Base-by-base conservation (phyloP, 1,140 invertebrate genomes). In the Varroa destructor region DNA sequence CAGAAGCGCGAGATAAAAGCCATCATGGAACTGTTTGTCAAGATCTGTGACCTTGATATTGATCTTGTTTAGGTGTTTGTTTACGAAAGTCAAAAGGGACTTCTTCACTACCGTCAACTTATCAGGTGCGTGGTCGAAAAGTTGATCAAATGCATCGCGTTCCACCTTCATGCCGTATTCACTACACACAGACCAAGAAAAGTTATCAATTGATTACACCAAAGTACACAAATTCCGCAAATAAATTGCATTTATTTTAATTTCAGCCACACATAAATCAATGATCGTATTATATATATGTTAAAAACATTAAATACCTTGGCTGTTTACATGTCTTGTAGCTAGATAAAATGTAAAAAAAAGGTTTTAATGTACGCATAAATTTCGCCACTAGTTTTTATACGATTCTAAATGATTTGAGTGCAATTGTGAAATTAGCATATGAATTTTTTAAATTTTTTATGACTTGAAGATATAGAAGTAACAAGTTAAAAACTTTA, bases 51-150 rank as follows among this genome's bases (percentile, higher is more conserved):
- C 92, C 82, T 99, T 94, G 73, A 99, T 83, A 78, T 98, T 97
- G 67, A 99, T 86, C 81, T 95, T 97, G 78, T 89, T 91, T 76
- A 99, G 81, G 79, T 99, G 93, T 80, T 97, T 97, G 80, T 99
- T 99, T 0, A 97, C 95, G 83, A 99, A 99, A 10, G 93, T 93
- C 0, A 98, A 86, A 71, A 99, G 80, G 1, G 91, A 93, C 86
- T 90, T 79, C 81, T 98, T 98, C 0, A 99, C 94, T 74, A 98
- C 89, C 78, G 92, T 89, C 67, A 99, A 80, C 81, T 99, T 98
- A 75, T 99, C 95, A 0, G 94, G 94, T 25, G 93, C 92, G 82
- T 96, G 91, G 81, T 98, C 94, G 80, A 99, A 96, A n/a, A 99
- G 81, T 1, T 93, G 93, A 80, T 99, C 96, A 82, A 99, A 99